phyloP scores from a whole-genome alignment of 2,888 invertebrate species.

The Pseudanteris insignis region DNA sequence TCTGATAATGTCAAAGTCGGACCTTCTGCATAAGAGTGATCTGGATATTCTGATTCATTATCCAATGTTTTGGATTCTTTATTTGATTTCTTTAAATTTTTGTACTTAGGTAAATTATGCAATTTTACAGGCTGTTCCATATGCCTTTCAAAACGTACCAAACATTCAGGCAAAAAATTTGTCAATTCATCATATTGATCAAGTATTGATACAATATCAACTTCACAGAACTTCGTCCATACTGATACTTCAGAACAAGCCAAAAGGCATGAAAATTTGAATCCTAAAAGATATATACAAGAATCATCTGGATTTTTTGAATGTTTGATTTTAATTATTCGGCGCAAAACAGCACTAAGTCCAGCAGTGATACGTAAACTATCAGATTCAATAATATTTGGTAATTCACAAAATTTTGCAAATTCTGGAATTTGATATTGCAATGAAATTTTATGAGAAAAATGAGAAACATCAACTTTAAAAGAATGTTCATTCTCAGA shows the following conservation, averaged over 20 bases:
- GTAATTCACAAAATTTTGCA: conserved; percentile 70
- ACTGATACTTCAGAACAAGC: conserved; percentile 85
- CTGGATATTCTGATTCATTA: conserved; percentile 58
- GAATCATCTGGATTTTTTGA: conserved; percentile 55
- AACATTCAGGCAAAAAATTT: conserved; percentile 72
- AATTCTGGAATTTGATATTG: conserved; percentile 63
- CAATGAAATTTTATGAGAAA: conserved; percentile 59
- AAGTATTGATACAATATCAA: conserved; percentile 76
- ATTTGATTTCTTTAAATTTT: conserved; percentile 66
- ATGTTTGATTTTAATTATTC: conserved; percentile 68
- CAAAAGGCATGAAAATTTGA: conserved; percentile 80
- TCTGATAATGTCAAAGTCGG: conserved; percentile 85
- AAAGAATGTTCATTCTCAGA: conserved; percentile 52
- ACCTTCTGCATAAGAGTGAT: conserved; percentile 85
- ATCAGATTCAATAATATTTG: conserved; percentile 71
- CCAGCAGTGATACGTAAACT: conserved; percentile 76
- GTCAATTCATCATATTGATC: conserved; percentile 61
- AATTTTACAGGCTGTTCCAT: conserved; percentile 83
- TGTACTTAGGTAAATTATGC: conserved; percentile 78
- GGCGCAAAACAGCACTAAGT: conserved; percentile 77
- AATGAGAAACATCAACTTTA: conserved; percentile 59
- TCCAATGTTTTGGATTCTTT: conserved; percentile 65
- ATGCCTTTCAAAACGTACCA: conserved; percentile 85
- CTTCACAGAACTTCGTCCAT: conserved; percentile 94
- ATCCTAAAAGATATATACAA: conserved; percentile 75